These are phyloP conservation scores for Meloidogyne floridensis DNA, from an alignment of 1,140 invertebrate genomes.

Conservation along the genomic window DNA sequence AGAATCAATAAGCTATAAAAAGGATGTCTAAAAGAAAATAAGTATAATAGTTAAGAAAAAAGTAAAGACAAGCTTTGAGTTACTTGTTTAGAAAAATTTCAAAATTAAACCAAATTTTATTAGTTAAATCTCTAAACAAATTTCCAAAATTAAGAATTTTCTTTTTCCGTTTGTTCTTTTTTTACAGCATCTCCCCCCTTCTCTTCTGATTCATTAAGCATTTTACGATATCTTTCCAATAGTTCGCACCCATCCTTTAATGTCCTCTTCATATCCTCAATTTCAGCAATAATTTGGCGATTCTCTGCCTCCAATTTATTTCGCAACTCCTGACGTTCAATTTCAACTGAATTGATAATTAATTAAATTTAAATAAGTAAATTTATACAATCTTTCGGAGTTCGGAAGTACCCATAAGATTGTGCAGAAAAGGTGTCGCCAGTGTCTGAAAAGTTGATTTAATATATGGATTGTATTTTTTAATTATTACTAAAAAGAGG, in stretches of 20 bases:
- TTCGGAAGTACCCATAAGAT: too few relatives aligned
- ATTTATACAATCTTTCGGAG: background rate
- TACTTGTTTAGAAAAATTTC: too few relatives aligned
- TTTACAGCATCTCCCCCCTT: background rate
- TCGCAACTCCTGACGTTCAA: constrained; percentile 27
- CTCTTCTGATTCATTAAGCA: constrained; percentile 37
- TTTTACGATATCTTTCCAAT: constrained; percentile 19
- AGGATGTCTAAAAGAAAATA: background rate
- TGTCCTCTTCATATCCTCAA: constrained; percentile 54
- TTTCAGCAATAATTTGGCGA: constrained; percentile 52
- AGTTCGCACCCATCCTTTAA: constrained; percentile 47
- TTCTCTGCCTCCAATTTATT: constrained; percentile 37
- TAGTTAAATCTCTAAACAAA: too few relatives aligned
- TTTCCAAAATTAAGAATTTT: background rate
- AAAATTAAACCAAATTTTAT: too few relatives aligned
- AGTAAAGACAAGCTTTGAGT: too few relatives aligned
- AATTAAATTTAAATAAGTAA: background rate
- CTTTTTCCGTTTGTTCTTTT: background rate
- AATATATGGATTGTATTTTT: background rate
- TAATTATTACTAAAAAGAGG: too few relatives aligned
- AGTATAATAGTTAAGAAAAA: background rate
- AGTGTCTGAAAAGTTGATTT: background rate
- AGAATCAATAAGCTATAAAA: background rate
- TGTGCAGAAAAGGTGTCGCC: too few relatives aligned
- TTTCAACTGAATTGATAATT: constrained; percentile 31